Evolutionary conservation across 1,140 invertebrate species (phyloP), one percentile per base, ranked within the genome.

Genomic region (Scaptodrosophila lebanonensis): DNA sequence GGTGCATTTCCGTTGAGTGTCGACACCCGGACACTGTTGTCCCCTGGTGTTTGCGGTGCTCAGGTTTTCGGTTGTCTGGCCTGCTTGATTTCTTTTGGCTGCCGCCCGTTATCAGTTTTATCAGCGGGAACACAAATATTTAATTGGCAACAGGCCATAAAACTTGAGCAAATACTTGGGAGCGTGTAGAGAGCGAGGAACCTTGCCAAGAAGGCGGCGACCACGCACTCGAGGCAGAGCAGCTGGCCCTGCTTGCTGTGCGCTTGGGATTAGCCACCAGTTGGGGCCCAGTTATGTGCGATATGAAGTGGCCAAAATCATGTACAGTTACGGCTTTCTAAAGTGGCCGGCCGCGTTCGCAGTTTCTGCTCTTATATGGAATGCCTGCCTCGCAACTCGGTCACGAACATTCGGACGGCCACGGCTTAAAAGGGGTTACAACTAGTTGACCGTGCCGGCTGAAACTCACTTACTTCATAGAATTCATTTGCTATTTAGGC

Each of bases 341-440:
- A 57, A 45, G 53, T 29, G 40, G 13, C 15, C 44, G 39, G 45
- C 35, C 25, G 49, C 17, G 44, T 29, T 39, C 16, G 18, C 32
- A 32, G 20, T 51, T 66, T 35, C 43, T 38, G 15, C 20, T 53
- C 73, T 45, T 67, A 79, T 79, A 64, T 79, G 72, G 71, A 47
- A 20, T 53, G 35, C 27, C 13, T 15, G 51, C 25, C 42, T 38
- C 29, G 20, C 58, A 77, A 72, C 44, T 50, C 68, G 72, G 72
- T 65, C 72, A 77, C 65, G 72, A 68, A 52, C 68, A 59, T 33
- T 62, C 16, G n/a, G n/a, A n/a, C 38, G 17, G 60, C 35, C 60
- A 56, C 38, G 33, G 49, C 69, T 73, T 67, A 79, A 76, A 72
- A 77, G 72, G 72, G 72, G 53, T 50, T 79, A 68, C 33, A 67